Base-by-base conservation (phyloP, 2,113 vertebrate genomes). In the Anoplopoma fimbria region DNA sequence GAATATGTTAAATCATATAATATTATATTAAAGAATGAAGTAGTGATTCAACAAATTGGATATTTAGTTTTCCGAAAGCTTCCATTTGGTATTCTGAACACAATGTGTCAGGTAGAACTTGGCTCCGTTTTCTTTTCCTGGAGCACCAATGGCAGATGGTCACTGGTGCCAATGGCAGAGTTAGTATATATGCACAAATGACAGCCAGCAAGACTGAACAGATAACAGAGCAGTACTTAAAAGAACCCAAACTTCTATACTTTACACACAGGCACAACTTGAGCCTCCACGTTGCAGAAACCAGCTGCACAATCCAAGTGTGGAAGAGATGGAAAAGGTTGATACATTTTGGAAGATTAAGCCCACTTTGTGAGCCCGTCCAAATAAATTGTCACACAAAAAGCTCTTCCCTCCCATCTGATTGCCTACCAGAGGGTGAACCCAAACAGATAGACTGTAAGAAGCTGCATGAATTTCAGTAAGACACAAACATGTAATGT, bases 11-110 rank as follows among this genome's bases (percentile, higher is more conserved):
- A n/a, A 58, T 31, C 0, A 12, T 58, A 6, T 2, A 25, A 21
- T 17, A 25, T 1, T 25, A 40, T 7, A 47, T 29, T 61, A 47
- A 6, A 42, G 27, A 15, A 38, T 9, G 0, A 19, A 38, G 1
- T 17, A 34, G 33, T 5, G n/a, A 40, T 25, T 49, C 38, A 47
- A 47, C 14, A 63, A 21, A 4, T 5, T 57, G 5, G 10, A 64
- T n/a, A 57, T 42, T 14, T 17, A 8, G 14, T 42, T 58, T 6
- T n/a, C 25, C 3, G 0, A 42, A 34, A 51, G 38, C 6, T 53
- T 45, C 17, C 3, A 8, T 75, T 82, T 67, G 23, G 13, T 19
- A 72, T 76, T 87, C 17, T 21, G 27, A 27, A 47, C 60, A 84
- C 64, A 63, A 38, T 29, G 27, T 47, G 31, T 27, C 21, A 38